These are phyloP conservation scores for Pipistrellus pygmaeus DNA, from an alignment of 2,797 vertebrate species.

Conservation along the genomic window DNA sequence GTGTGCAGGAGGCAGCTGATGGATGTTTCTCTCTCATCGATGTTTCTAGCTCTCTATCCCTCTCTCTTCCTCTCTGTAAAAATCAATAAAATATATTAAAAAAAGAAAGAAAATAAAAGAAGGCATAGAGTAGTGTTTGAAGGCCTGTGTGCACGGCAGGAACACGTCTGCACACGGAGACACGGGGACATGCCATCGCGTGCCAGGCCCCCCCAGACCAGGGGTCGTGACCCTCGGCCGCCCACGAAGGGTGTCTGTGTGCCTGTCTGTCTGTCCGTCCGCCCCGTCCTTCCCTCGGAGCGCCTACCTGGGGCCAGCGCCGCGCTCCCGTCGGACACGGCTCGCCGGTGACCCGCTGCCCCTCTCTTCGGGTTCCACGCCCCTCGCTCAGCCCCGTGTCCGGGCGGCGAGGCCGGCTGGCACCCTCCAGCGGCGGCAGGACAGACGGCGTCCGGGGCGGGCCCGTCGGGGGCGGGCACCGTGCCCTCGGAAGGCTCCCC, in stretches of 20 bases:
- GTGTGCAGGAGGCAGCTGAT: too few species aligned
- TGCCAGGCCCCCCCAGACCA: fast-evolving
- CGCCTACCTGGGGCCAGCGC: constrained; percentile 80
- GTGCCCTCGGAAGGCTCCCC: constrained; percentile 79
- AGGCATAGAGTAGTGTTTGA: too few species aligned
- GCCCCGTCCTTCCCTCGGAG: not conserved
- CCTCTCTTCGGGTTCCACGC: not conserved
- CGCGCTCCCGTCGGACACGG: constrained; percentile 82
- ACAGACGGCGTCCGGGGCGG: constrained; percentile 23
- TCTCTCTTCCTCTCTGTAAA: too few species aligned
- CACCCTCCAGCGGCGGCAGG: too few species aligned
- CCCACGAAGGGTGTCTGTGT: not conserved
- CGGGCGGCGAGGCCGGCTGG: too few species aligned
- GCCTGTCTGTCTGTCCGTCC: fast-evolving
- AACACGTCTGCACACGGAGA: not conserved
- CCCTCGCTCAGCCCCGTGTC: not conserved
- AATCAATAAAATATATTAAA: too few species aligned
- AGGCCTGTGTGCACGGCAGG: not conserved
- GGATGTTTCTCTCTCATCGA: too few species aligned
- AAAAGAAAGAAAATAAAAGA: too few species aligned
- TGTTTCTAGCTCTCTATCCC: too few species aligned
- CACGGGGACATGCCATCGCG: fast-evolving
- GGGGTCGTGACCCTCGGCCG: too few species aligned
- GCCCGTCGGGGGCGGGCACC: not conserved
- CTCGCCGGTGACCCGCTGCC: constrained; percentile 74